A percentile compares a stretch with the other conserved stretches of the same genome.
Conservation (phyloP, 2,888 invertebrate species). For the Furcula furcula region DNA sequence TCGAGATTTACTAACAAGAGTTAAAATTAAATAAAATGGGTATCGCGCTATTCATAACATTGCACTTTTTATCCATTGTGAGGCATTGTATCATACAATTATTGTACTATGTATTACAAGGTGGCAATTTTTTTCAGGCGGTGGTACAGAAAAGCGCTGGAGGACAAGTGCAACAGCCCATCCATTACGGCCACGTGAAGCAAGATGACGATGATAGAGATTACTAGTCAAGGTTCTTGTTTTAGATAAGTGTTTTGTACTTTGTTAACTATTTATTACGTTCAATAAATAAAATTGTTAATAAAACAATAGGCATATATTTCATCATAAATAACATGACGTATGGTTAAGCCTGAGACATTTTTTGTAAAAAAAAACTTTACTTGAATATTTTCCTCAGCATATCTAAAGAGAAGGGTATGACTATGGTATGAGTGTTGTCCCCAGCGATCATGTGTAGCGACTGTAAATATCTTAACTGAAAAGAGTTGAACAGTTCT, state of each 20-base stretch:
- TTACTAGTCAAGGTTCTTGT: constrained; percentile 53
- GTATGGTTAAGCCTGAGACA: neutral
- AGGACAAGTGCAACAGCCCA: constrained; percentile 51
- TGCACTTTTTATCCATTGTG: neutral
- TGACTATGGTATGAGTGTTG: constrained; percentile 94
- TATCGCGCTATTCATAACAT: too few species aligned
- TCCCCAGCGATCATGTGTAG: constrained; percentile 92
- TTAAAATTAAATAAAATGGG: too few species aligned
- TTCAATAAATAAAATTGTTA: constrained; percentile 24
- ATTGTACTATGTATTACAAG: constrained; percentile 4
- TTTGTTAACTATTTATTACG: constrained; percentile 55
- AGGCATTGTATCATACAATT: constrained; percentile 1
- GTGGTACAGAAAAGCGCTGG: constrained; percentile 66
- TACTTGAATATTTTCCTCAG: constrained; percentile 55
- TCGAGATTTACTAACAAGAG: too few species aligned
- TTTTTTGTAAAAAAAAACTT: constrained; percentile 5
- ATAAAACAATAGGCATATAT: constrained; percentile 6
- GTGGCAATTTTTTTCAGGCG: constrained; percentile 51
- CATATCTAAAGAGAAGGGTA: constrained; percentile 90
- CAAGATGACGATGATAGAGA: constrained; percentile 62
- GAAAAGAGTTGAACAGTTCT: constrained; percentile 38
- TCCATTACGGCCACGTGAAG: constrained; percentile 56
- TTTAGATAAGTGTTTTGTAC: constrained; percentile 17
- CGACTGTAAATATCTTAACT: constrained; percentile 92
- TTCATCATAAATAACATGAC: constrained; percentile 7